Evolutionary conservation across 2,113 vertebrate genomes (phyloP), one percentile per base, ranked within the genome.

Genomic region (Lipophrys pholis): DNA sequence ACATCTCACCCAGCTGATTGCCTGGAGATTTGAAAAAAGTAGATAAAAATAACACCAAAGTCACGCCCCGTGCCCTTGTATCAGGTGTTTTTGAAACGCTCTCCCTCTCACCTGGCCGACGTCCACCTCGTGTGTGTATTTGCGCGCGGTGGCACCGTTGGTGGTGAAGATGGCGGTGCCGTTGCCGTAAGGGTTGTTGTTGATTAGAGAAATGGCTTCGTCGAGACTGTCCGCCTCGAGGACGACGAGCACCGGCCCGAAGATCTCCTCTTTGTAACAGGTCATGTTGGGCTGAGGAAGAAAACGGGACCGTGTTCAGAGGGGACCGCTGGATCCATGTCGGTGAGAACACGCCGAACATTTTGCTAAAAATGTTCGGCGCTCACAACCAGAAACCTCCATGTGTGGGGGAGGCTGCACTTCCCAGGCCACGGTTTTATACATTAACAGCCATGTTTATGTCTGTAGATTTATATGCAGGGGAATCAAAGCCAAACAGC

Each of bases 121-220:
- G 5, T 99, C 97, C 76, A 97, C 97, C 63, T 95, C 91, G 39
- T 99, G 95, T 3, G 97, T 96, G 73, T 96, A 99, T 86, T 98
- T 99, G 74, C 98, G 95, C 40, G 98, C 98, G 5, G 95, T 96
- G 85, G 98, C 98, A 73, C 97, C 97, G 15, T 97, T 99, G 54
- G 94, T 96, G 64, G 97, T 99, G 76, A 99, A 99, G 90, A 99
- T 99, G 73, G 97, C 98, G 0, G 98, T 99, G 80, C 97, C 98
- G 57, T 99, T 99, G 81, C 98, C 98, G 65, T 98, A 99, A 6
- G 94, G 97, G 77, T 99, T 99, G 0, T 61, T 90, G 88, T 99
- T 99, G 80, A 99, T 94, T 8, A 98, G 80, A 78, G 94, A 75
- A 69, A 99, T 96, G 49, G 97, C 98, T 51, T 99, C 96, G 65